These are phyloP conservation scores for Mixornis gularis DNA, from an alignment of 2,113 vertebrate genomes.

Conservation along the genomic window DNA sequence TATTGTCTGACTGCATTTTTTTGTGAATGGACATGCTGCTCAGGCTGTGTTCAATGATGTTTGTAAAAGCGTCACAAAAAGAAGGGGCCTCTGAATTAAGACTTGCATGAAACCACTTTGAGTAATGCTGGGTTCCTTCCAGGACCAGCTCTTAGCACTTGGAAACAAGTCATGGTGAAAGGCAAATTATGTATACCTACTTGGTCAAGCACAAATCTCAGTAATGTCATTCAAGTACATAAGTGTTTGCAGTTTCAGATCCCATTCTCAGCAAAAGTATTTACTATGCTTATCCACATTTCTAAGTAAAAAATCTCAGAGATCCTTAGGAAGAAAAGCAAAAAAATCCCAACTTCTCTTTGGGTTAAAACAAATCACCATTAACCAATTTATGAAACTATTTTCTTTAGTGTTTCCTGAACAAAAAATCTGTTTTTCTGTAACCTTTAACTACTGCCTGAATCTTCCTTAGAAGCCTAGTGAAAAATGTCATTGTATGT, in stretches of 20 bases:
- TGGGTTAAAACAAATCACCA: background rate
- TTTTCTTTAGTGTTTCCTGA: background rate
- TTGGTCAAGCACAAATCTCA: background rate
- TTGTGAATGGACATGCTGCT: constrained; percentile 23
- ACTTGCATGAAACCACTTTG: background rate
- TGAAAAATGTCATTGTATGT: background rate
- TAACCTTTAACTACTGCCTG: background rate
- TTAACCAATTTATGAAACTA: background rate
- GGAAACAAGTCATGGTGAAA: fast-evolving
- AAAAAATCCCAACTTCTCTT: background rate
- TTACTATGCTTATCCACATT: background rate
- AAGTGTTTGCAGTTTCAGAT: background rate
- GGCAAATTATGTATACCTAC: background rate
- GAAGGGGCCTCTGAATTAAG: background rate
- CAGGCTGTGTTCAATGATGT: background rate
- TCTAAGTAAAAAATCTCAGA: background rate
- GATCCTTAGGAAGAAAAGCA: background rate
- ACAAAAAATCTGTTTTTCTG: background rate
- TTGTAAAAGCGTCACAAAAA: background rate
- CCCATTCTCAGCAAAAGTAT: background rate
- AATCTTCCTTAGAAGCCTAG: background rate
- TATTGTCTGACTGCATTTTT: constrained; percentile 17
- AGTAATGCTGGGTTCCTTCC: background rate
- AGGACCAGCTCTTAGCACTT: background rate
- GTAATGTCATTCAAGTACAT: background rate